These are phyloP conservation scores for Nyctalus aviator DNA, from an alignment of 2,797 vertebrate species.

Conservation along the genomic window DNA sequence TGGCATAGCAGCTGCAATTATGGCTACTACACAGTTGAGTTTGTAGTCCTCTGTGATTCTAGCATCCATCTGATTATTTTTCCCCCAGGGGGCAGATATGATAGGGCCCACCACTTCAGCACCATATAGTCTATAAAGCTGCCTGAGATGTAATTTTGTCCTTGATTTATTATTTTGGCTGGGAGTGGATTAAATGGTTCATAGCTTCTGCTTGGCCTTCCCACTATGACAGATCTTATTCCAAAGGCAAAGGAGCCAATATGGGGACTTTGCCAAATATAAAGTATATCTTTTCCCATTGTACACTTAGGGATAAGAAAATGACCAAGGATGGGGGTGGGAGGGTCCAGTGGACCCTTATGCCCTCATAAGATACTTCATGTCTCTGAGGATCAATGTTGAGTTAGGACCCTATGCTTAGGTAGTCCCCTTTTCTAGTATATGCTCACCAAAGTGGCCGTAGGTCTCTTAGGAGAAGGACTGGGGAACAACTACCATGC, in stretches of 20 bases:
- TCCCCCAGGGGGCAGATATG: neutral
- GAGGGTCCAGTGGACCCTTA: neutral
- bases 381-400: neutral
- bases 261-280: neutral
- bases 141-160: neutral
- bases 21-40: neutral
- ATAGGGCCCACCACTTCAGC: neutral
- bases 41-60: neutral
- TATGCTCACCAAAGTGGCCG: neutral
- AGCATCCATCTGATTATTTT: neutral
- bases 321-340: neutral
- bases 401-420: neutral
- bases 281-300: neutral
- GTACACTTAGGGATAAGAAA: neutral
- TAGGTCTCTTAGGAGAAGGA: neutral
- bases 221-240: neutral
- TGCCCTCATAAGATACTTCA: neutral
- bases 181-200: neutral
- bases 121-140: neutral
- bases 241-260: neutral
- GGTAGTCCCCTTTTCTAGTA: neutral
- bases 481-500: neutral
- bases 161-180: neutral
- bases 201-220: neutral
- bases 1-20: neutral